Percentiles rank a stretch among this genome's conserved stretches.
phyloP scores from a whole-genome alignment of 2,113 vertebrate genomes.

The Gila orcuttii region DNA sequence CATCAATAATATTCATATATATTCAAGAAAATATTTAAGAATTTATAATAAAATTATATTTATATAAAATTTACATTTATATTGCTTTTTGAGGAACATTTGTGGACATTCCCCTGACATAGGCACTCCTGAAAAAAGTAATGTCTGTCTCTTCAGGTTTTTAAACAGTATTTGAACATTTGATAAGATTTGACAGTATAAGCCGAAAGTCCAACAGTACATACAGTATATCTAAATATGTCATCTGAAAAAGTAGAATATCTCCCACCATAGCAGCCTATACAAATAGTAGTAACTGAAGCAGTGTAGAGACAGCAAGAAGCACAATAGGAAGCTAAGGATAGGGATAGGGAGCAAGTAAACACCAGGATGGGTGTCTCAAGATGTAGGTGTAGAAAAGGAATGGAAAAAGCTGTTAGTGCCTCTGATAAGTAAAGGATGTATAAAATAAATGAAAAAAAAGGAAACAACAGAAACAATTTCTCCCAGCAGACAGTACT shows the following conservation, averaged over 20 bases:
- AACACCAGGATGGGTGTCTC: not conserved
- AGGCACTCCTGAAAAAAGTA: not conserved
- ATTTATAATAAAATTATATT: not conserved
- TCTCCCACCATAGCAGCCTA: no score
- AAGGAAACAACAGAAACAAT: not conserved
- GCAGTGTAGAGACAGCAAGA: not conserved
- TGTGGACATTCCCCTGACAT: not conserved
- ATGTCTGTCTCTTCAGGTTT: not conserved
- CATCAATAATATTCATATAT: no score
- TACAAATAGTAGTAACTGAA: not conserved
- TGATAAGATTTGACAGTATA: no score
- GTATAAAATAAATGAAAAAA: not conserved
- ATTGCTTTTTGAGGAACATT: no score
- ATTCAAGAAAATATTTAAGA: no score
- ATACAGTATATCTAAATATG: no score
- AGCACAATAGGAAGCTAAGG: no score
- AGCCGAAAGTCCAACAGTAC: no score
- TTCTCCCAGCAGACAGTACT: not conserved
- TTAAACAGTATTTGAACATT: not conserved
- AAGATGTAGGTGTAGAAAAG: not conserved
- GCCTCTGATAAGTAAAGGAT: not conserved
- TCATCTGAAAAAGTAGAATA: no score
- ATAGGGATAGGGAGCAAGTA: not conserved
- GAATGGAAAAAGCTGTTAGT: not conserved
- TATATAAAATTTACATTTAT: not conserved